Conservation (phyloP, 2,113 vertebrate genomes). For the Scytalopus superciliaris region DNA sequence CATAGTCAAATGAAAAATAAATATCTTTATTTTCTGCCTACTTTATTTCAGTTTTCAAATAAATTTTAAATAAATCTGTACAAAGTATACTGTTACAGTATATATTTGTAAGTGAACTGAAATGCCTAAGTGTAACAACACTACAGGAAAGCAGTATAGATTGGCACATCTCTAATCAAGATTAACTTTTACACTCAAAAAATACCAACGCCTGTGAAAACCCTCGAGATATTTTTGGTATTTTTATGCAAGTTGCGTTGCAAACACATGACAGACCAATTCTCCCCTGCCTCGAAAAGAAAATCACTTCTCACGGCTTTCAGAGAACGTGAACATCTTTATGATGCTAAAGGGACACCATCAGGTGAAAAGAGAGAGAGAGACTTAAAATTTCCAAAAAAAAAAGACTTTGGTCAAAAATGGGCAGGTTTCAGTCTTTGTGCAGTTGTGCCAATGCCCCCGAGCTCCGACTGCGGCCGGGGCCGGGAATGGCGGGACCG, state of each 20-base stretch:
- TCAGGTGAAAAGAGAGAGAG: conserved; percentile 50
- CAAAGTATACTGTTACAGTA: conserved; percentile 85
- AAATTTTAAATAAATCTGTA: conserved; percentile 83
- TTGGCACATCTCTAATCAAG: conserved; percentile 82
- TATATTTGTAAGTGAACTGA: conserved; percentile 77
- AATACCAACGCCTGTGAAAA: conserved; percentile 65
- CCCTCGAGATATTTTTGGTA: conserved; percentile 68
- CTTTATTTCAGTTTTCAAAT: conserved; percentile 83
- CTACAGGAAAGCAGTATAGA: conserved; percentile 81
- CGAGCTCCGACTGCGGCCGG: accelerated
- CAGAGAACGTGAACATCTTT: conserved; percentile 71
- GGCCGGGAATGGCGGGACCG: background rate
- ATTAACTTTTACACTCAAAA: conserved; percentile 80
- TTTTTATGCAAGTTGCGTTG: conserved; percentile 69
- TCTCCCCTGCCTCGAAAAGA: conserved; percentile 55
- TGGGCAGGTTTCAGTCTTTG: background rate
- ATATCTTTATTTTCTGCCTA: conserved; percentile 83
- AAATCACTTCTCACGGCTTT: conserved; percentile 51
- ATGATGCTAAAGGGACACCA: conserved; percentile 58
- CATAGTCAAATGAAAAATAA: conserved; percentile 83
- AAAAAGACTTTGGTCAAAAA: background rate
- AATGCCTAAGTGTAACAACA: conserved; percentile 81
- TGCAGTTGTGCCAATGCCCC: background rate
- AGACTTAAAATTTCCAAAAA: background rate
- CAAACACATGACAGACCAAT: conserved; percentile 69